Evolutionary conservation across 2,888 invertebrate genomes (phyloP), one percentile per base, ranked within the genome.

Genomic region (Dryomyza anilis): DNA sequence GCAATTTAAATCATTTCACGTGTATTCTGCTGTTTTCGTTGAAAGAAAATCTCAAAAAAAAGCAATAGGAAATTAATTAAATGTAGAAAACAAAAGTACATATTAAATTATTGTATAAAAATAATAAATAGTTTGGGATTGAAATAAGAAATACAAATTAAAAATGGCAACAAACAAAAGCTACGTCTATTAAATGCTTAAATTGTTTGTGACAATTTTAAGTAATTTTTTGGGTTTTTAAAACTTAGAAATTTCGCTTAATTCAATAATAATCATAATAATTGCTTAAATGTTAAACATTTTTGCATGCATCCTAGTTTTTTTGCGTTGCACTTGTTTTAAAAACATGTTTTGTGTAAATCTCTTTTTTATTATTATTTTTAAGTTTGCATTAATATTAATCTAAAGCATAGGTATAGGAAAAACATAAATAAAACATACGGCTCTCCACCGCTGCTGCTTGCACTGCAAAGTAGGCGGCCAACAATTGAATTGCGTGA

Each of bases 291-390:
- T 50, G 25, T 27, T 27, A 27, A 16, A n/a, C 43, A 16, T n/a
- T n/a, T n/a, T n/a, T n/a, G n/a, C 33, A 55, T 55, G 33, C 36
- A 55, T 36, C 36, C 55, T 36, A 55, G 36, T 55, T 36, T 36
- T 55, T 55, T 30, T 58, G 45, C 29, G 29, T 29, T 29, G 16
- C 45, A 58, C 12, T 29, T 12, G 10, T 21, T 16, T 27, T 58
- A 25, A 23, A 23, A 14, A 16, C 46, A 27, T 58, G 27, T 29
- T 53, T 29, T n/a, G n/a, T 58, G 27, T 16, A 30, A 58, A 58
- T 58, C 29, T 43, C 43, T 43, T 43, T 57, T 57, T n/a, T n/a
- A 57, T 55, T 55, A 36, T 36, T 14, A 36, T 33, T 33, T 39
- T 55, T 36, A 33, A 55, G 21, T 36, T n/a, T n/a, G 23, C 36